Base-by-base conservation (phyloP, 1,140 invertebrate genomes). In the Asbolus verrucosus region DNA sequence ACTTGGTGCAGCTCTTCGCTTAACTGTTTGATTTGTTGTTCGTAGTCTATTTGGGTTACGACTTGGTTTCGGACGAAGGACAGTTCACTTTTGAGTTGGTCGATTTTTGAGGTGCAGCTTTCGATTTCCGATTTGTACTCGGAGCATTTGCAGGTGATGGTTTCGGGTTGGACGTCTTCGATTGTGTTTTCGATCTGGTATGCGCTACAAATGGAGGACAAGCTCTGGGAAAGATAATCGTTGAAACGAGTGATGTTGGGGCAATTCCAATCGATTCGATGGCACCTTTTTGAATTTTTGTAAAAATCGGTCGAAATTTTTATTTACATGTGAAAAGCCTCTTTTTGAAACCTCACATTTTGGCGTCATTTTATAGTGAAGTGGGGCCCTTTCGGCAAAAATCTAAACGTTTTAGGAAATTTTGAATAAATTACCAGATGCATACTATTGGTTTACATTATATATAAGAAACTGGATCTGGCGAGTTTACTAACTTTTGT, bases 161-260 rank as follows among this genome's bases (percentile, higher is more conserved):
- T 66, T 16, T 59, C 6, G 8, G 31, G 18, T 9, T 31, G 54
- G 21, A 41, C n/a, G 16, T 18, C 6, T 13, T 13, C 6, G 9
- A 62, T 43, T 13, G 14, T 67, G n/a, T 21, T 14, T 6, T 65
- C 19, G 2, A 11, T 11, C 9, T 21, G 31, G 24, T 67, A 18
- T 9, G 31, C 33, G 11, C n/a, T 43, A 41, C 70, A 73, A 9
- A 75, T 14, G 15, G 67, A 70, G 8, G 71, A 15, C n/a, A 75
- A 68, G 63, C 71, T 73, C 73, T 74, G 41, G 43, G 11, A 50
- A 50, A 15, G 15, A 50, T 9, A 50, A 50, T 30, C 9, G 27
- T 4, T 30, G 39, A 5, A n/a, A 43, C 39, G 13, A n/a, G 16
- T 43, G 13, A 43, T 6, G 16, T 43, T 5, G n/a, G 16, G n/a